Evolutionary conservation across 2,888 invertebrate genomes (phyloP), one percentile per base, ranked within the genome.

Genomic region (Blastobasis adustella): DNA sequence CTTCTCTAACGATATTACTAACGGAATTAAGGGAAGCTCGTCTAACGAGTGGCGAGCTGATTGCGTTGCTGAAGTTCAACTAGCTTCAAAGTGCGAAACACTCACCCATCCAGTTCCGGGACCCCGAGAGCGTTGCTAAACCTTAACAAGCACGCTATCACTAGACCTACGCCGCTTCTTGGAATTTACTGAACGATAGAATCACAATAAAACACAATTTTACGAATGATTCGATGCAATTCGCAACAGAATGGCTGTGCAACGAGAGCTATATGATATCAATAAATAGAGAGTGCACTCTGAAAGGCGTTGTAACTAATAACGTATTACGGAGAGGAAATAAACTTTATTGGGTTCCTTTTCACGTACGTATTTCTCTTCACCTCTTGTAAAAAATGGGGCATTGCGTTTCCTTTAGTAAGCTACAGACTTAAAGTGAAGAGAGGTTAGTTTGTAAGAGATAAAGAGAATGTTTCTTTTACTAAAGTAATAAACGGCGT

Each of bases 381-480:
- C 23, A 57, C 60, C 59, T 54, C 52, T 47, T 46, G 60, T 49
- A 55, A 58, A 58, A 59, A 58, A 63, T 58, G 59, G 57, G 52
- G 49, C 52, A 63, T 63, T 58, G 63, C 61, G 60, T 67, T 67
- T 62, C 60, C 66, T 63, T 55, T 56, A 43, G 43, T 41, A 10
- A 37, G 10, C 49, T 48, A 50, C 56, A 58, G 55, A 54, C 55
- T 57, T 59, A 53, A 59, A 51, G 54, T 57, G 56, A 54, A 60
- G 58, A 63, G 57, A 47, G 54, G 54, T 66, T 65, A 63, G 58
- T 66, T 56, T 60, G 57, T 54, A 48, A 53, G 56, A 54, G 57
- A 59, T 71, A 73, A 70, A 72, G 71, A 71, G 66, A 59, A 23
- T 23, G 3, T 23, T 23, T 23, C 23, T 23, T 23, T 23, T 23